Evolutionary conservation across 2,888 invertebrate genomes (phyloP).

Genomic region (Tachina grossa): DNA sequence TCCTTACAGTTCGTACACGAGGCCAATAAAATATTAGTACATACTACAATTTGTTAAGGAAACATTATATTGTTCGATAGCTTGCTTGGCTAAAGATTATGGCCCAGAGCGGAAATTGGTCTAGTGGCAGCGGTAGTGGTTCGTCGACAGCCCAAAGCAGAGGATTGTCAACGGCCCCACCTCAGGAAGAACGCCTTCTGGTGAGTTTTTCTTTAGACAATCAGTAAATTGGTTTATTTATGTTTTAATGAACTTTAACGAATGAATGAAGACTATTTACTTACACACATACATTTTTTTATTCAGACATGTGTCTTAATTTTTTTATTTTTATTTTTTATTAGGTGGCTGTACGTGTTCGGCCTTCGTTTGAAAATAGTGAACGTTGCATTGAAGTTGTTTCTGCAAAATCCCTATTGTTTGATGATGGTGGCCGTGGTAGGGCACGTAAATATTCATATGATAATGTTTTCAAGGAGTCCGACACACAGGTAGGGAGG

Average conservation of each 20-base stretch:
- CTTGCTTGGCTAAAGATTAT: constrained; percentile 51
- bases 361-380: constrained; percentile 91
- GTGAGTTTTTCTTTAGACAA: constrained; percentile 74
- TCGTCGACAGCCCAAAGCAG: constrained; percentile 77
- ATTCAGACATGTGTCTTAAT: not conserved
- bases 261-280: no score
- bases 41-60: not conserved
- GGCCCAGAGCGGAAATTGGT: constrained; percentile 77
- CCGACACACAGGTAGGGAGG: constrained; percentile 89
- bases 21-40: constrained; percentile 17
- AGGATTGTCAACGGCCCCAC: constrained; percentile 75
- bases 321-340: constrained; percentile 3
- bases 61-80: not conserved
- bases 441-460: constrained; percentile 94
- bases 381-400: constrained; percentile 82
- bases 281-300: no score
- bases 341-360: constrained; percentile 93
- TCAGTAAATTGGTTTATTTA: constrained; percentile 20
- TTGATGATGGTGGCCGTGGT: constrained; percentile 84
- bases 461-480: constrained; percentile 94
- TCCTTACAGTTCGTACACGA: constrained; percentile 36
- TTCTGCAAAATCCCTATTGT: constrained; percentile 81
- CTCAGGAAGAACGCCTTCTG: constrained; percentile 81
- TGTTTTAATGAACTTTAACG: constrained; percentile 20
- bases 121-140: constrained; percentile 79